Percentiles rank a stretch among this genome's conserved stretches.
Conservation (phyloP, 2,113 vertebrate species). For the Cepphus grylle region DNA sequence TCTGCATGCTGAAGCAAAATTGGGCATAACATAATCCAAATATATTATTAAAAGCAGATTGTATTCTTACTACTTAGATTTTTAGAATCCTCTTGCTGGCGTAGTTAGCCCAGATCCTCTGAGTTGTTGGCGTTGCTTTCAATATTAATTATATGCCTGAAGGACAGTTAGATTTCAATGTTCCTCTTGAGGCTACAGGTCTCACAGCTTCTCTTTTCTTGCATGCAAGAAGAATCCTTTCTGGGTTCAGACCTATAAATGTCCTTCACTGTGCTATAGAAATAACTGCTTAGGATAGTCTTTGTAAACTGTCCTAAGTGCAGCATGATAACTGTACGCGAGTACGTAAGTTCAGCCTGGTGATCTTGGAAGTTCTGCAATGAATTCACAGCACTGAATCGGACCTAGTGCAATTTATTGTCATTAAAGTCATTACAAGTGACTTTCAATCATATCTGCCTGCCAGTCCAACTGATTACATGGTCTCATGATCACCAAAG, state of each 20-base stretch:
- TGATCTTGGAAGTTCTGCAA: not conserved
- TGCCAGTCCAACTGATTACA: not conserved
- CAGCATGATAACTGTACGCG: not conserved
- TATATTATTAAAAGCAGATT: not conserved
- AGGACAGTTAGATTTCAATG: not conserved
- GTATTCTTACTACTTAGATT: not conserved
- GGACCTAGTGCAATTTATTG: not conserved
- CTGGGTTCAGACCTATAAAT: not conserved
- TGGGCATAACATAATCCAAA: not conserved
- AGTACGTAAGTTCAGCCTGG: not conserved
- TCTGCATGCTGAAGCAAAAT: not conserved
- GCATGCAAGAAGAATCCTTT: not conserved
- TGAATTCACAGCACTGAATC: not conserved
- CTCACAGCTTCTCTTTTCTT: not conserved
- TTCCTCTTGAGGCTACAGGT: not conserved
- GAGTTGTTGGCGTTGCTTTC: not conserved
- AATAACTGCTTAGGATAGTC: not conserved
- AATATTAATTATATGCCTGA: not conserved
- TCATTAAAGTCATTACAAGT: not conserved
- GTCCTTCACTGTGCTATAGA: not conserved
- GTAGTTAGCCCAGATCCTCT: not conserved
- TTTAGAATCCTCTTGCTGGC: not conserved
- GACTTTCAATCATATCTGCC: not conserved
- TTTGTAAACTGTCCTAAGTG: not conserved
- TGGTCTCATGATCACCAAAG: constrained; percentile 1